phyloP scores from a whole-genome alignment of 2,797 vertebrate genomes.

The Coluber constrictor region DNA sequence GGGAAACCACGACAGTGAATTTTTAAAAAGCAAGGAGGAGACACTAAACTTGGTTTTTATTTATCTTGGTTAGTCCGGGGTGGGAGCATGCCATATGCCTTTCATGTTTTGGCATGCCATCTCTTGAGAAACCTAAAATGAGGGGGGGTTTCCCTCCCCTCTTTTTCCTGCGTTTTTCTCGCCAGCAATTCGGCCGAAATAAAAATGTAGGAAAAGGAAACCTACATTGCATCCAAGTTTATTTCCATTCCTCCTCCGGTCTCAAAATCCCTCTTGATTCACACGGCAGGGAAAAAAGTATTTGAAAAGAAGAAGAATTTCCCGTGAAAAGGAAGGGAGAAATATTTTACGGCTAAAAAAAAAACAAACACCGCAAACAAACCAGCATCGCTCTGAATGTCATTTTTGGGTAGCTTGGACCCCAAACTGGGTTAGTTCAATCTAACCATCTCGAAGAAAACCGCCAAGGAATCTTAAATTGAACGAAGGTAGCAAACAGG shows the following conservation, averaged over 20 bases:
- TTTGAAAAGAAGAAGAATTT: neutral
- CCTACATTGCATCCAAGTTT: neutral
- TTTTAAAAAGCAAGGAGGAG: too few relatives aligned
- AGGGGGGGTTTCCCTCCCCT: rapidly evolving
- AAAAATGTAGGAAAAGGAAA: neutral
- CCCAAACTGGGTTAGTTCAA: neutral
- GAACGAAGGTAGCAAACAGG: neutral
- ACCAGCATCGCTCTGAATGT: neutral
- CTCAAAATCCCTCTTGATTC: neutral
- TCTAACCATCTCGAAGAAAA: neutral
- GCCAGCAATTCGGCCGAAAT: neutral
- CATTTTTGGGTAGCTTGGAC: neutral
- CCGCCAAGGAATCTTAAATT: neutral
- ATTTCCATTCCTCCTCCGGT: neutral
- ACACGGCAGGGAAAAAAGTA: rapidly evolving
- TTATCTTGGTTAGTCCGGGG: too few relatives aligned
- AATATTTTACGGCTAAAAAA: neutral
- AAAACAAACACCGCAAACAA: neutral
- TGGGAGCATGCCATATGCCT: too few relatives aligned
- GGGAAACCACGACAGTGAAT: too few relatives aligned
- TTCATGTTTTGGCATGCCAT: too few relatives aligned
- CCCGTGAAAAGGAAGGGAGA: neutral
- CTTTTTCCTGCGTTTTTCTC: too few relatives aligned
- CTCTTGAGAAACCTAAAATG: too few relatives aligned
- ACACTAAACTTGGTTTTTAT: too few relatives aligned